Conservation (phyloP, 2,888 invertebrate genomes). For the Drosophila tanythrix region DNA sequence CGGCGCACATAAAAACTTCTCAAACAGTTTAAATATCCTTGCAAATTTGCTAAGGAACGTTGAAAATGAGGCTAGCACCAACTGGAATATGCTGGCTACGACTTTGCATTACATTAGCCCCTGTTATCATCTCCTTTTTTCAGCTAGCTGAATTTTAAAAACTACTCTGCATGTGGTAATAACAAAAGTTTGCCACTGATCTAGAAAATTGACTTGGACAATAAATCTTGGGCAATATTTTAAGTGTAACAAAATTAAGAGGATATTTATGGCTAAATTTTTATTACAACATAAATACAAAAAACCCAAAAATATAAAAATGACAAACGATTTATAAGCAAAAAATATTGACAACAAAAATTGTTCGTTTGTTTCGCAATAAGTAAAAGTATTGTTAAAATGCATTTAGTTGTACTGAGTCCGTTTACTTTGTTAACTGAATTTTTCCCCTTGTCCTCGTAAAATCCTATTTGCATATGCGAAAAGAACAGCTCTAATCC, state of each 20-base stretch:
- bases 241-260: background rate
- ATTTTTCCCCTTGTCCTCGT: conserved; percentile 65
- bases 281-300: background rate
- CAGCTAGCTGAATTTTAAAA: conserved; percentile 4
- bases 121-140: conserved; percentile 5
- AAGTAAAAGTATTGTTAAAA: background rate
- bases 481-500: conserved; percentile 57
- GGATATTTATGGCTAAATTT: background rate
- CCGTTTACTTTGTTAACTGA: conserved; percentile 27
- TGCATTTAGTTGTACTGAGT: conserved; percentile 22
- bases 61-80: conserved; percentile 38
- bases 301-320: background rate
- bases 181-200: conserved; percentile 37
- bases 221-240: background rate
- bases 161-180: conserved; percentile 51
- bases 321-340: background rate
- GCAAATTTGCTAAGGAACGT: conserved; percentile 66
- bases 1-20: conserved; percentile 74
- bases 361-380: background rate
- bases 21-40: conserved; percentile 65
- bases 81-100: conserved; percentile 33
- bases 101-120: conserved; percentile 52
- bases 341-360: background rate
- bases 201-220: background rate
- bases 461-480: conserved; percentile 69